Percentiles rank a stretch among this genome's conserved stretches.
Conservation (phyloP, 2,797 vertebrate genomes). For the Crossoptilon crossoptilon region DNA sequence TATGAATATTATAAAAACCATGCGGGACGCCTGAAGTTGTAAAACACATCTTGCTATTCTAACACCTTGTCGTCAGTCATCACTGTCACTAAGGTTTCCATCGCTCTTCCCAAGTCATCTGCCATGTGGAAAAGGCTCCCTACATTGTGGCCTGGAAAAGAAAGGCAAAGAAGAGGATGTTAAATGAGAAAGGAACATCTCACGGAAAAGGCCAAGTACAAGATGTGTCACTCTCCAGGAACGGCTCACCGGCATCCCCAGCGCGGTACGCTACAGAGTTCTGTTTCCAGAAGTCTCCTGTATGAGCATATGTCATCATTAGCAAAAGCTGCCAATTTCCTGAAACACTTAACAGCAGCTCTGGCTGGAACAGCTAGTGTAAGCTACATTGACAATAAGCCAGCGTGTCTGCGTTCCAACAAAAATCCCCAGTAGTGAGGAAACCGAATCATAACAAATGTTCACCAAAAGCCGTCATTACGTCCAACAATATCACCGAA, state of each 20-base stretch:
- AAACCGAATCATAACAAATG: not conserved
- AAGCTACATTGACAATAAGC: not conserved
- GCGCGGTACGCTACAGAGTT: rapidly evolving
- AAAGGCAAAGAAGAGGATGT: conserved; percentile 48
- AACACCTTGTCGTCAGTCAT: conserved; percentile 92
- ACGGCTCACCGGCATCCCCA: rapidly evolving
- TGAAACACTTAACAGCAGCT: not conserved
- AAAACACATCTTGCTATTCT: conserved; percentile 88
- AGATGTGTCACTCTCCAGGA: rapidly evolving
- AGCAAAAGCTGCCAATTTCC: not conserved
- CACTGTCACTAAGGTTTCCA: conserved; percentile 95
- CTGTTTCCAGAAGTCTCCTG: not conserved
- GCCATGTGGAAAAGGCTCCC: conserved; percentile 96
- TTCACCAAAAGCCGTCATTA: not conserved
- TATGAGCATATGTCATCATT: not conserved
- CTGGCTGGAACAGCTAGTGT: not conserved
- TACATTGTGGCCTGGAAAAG: conserved; percentile 90
- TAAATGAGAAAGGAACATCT: not conserved
- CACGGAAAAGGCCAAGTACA: not conserved
- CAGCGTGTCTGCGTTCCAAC: not conserved
- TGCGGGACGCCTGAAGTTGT: conserved; percentile 84
- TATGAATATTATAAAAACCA: conserved; percentile 97
- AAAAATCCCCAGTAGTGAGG: rapidly evolving
- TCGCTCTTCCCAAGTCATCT: conserved; percentile 93
- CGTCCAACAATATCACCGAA: not conserved